phyloP scores from a whole-genome alignment of 2,797 vertebrate species.

The Sebastes nivosus region DNA sequence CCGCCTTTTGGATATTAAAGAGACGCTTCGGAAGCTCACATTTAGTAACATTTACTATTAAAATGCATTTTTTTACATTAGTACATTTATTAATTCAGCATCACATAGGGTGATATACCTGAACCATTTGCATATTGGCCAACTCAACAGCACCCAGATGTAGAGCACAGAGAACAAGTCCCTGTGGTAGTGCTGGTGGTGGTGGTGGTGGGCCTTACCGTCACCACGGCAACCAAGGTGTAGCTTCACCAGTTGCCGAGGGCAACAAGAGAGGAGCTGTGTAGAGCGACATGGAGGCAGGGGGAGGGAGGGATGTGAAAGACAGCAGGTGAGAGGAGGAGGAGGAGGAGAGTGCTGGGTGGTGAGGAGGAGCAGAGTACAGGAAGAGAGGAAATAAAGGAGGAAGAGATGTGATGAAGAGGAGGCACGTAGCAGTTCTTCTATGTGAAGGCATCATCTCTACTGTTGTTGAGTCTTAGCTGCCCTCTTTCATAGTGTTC shows the following conservation, averaged over 20 bases:
- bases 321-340: constrained; percentile 54
- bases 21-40: background rate
- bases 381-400: background rate
- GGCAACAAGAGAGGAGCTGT: constrained; percentile 61
- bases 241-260: constrained; percentile 71
- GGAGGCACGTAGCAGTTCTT: constrained; percentile 7
- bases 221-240: constrained; percentile 76
- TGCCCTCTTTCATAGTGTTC: no score
- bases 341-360: background rate
- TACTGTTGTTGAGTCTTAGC: no score
- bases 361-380: constrained; percentile 10
- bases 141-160: constrained; percentile 49
- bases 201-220: constrained; percentile 45
- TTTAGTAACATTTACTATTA: background rate
- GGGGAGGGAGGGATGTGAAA: constrained; percentile 2
- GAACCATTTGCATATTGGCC: background rate
- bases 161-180: constrained; percentile 43
- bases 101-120: background rate
- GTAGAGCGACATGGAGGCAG: constrained; percentile 3
- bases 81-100: background rate
- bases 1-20: background rate
- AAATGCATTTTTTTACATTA: background rate
- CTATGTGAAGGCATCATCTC: no score
- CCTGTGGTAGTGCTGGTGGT: constrained; percentile 44
- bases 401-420: background rate